These are phyloP conservation scores for Cherax quadricarinatus DNA, from an alignment of 1,140 invertebrate genomes.

Conservation along the genomic window DNA sequence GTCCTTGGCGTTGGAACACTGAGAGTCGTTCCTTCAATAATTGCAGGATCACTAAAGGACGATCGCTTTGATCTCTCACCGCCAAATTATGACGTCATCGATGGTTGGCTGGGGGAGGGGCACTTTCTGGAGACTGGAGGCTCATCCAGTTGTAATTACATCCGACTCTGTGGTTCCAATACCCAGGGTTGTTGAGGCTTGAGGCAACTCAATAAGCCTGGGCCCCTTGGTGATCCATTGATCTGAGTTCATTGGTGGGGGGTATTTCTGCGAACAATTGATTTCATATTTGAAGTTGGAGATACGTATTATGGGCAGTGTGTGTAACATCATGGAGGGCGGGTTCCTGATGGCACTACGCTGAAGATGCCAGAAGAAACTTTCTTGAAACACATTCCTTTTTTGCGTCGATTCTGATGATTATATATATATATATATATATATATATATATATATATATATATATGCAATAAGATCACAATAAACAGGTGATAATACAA, in stretches of 20 bases:
- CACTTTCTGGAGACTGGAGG: background rate
- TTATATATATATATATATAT: no score
- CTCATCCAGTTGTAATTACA: slow-evolving; percentile 41
- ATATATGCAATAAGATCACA: no score
- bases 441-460: no score
- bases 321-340: background rate
- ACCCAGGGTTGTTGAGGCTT: slow-evolving; percentile 5
- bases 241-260: slow-evolving; percentile 19
- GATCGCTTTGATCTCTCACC: slow-evolving; percentile 34
- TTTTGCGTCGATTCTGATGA: no score
- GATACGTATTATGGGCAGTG: background rate
- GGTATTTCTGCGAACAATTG: slow-evolving; percentile 39
- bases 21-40: background rate
- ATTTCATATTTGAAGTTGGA: slow-evolving; percentile 24
- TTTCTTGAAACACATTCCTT: no score
- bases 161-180: slow-evolving; percentile 17
- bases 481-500: no score
- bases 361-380: background rate
- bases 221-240: slow-evolving; percentile 24
- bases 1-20: background rate
- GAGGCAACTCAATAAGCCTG: slow-evolving; percentile 30
- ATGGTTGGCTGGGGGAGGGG: background rate
- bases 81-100: slow-evolving; percentile 44
- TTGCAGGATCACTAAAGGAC: slow-evolving; percentile 29
- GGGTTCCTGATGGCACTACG: background rate